phyloP scores from a whole-genome alignment of 2,888 invertebrate genomes.

The Horisme vitalbata region DNA sequence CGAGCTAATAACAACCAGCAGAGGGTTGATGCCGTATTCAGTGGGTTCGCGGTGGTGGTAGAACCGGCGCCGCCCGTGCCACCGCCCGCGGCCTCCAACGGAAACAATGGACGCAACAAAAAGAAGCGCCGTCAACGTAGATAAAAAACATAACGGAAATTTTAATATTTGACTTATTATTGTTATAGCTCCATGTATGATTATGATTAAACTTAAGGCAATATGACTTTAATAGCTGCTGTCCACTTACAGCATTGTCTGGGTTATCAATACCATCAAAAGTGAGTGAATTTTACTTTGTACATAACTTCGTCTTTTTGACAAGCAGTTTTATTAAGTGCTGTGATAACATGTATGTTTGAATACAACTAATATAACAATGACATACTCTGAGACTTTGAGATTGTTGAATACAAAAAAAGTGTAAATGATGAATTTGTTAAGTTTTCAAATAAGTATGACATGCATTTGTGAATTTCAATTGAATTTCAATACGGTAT shows the following conservation, averaged over 20 bases:
- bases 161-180: conserved; percentile 28
- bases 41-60: neutral
- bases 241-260: conserved; percentile 12
- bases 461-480: conserved; percentile 52
- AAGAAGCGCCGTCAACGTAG: conserved; percentile 71
- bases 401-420: conserved; percentile 44
- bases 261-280: conserved; percentile 8
- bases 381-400: conserved; percentile 51
- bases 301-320: conserved; percentile 60
- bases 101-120: conserved; percentile 43
- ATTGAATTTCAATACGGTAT: conserved; percentile 23
- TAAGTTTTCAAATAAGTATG: conserved; percentile 43
- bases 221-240: conserved; percentile 29
- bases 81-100: neutral
- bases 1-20: conserved; percentile 11
- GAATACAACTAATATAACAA: conserved; percentile 20
- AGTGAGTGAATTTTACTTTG: conserved; percentile 33
- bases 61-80: conserved; percentile 4
- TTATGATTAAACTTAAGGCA: conserved; percentile 10
- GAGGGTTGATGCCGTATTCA: neutral
- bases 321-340: conserved; percentile 71
- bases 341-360: conserved; percentile 65
- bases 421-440: conserved; percentile 46
- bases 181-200: conserved; percentile 14
- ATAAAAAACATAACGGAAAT: conserved; percentile 46